Conservation (phyloP, 2,797 vertebrate genomes). For the Discoglossus pictus region DNA sequence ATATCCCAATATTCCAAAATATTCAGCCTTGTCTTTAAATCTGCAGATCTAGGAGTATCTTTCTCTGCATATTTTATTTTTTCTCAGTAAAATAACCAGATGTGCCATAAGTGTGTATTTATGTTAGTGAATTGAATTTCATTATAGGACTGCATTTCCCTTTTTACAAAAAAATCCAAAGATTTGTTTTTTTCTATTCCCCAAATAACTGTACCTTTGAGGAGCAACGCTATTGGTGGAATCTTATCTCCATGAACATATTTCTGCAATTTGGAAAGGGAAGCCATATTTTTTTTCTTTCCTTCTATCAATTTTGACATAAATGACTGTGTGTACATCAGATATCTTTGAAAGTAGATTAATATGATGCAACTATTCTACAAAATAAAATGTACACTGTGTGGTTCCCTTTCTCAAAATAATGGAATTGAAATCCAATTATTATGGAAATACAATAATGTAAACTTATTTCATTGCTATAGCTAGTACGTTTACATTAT, state of each 20-base stretch:
- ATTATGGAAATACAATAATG: neutral
- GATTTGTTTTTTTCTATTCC: constrained; percentile 1
- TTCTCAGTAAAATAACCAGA: no score
- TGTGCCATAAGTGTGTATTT: no score
- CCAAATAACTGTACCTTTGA: constrained; percentile 11
- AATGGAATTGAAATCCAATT: constrained; percentile 21
- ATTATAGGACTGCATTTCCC: no score
- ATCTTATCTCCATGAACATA: constrained; percentile 19
- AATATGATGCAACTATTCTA: neutral
- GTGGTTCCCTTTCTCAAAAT: constrained; percentile 14
- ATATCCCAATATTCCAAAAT: no score
- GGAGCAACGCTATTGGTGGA: constrained; percentile 3
- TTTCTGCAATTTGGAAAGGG: neutral
- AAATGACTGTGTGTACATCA: neutral
- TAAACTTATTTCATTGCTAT: constrained; percentile 15
- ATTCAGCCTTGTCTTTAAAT: no score
- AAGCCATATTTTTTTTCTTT: neutral
- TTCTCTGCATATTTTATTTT: no score
- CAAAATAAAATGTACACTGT: constrained; percentile 7
- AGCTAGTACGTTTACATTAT: neutral
- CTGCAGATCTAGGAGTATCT: no score
- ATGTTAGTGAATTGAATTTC: no score
- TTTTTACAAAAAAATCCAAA: neutral
- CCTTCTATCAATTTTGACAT: constrained; percentile 5
- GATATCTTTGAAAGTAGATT: constrained; percentile 15